phyloP scores from a whole-genome alignment of 2,888 invertebrate species.

The Nephrotoma appendiculata region DNA sequence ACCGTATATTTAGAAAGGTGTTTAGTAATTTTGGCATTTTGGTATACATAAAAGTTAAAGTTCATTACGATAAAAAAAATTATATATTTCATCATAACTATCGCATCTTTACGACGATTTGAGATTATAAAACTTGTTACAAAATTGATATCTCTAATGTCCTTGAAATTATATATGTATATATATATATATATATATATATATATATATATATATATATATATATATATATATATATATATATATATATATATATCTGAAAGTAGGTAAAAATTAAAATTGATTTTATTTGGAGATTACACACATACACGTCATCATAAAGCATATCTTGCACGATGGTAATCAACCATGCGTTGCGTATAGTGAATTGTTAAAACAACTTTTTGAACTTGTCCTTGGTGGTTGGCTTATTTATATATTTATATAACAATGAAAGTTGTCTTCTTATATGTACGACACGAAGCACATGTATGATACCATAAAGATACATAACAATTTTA shows the following conservation, averaged over 20 bases:
- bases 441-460: not conserved
- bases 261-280: not conserved
- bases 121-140: not conserved
- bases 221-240: too few relatives aligned
- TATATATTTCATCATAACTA: not conserved
- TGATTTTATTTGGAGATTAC: not conserved
- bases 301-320: not conserved
- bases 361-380: not conserved
- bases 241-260: not conserved
- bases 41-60: not conserved
- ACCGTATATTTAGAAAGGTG: not conserved
- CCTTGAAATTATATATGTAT: not conserved
- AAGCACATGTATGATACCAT: not conserved
- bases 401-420: not conserved
- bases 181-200: too few relatives aligned
- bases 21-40: not conserved
- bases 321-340: not conserved
- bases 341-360: not conserved
- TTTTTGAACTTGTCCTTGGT: not conserved
- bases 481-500: not conserved
- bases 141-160: not conserved
- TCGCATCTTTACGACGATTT: not conserved
- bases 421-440: not conserved
- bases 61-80: not conserved
- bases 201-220: too few relatives aligned